These are phyloP conservation scores for Zelostemma sp. DNA, from an alignment of 1,140 invertebrate genomes.

Conservation along the genomic window DNA sequence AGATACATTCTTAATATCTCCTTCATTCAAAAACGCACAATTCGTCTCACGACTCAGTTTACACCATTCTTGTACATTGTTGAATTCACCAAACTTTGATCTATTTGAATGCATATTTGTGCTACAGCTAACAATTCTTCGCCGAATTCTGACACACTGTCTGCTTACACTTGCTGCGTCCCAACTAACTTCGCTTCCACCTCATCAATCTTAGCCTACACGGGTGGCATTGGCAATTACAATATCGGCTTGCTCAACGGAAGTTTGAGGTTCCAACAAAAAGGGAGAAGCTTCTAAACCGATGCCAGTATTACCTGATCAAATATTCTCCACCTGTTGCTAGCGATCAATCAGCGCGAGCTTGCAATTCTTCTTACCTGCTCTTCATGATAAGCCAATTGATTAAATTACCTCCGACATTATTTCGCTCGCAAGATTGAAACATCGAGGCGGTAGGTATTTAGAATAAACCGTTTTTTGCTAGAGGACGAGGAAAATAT, in stretches of 20 bases:
- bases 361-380: slow-evolving; percentile 40
- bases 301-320: slow-evolving; percentile 57
- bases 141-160: slow-evolving; percentile 51
- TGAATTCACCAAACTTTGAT: slow-evolving; percentile 16
- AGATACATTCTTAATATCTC: neutral
- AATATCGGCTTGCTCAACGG: slow-evolving; percentile 68
- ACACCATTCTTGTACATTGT: slow-evolving; percentile 8
- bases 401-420: neutral
- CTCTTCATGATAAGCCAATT: neutral
- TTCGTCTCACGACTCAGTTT: neutral
- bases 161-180: slow-evolving; percentile 57
- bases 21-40: neutral
- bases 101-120: slow-evolving; percentile 6
- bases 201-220: slow-evolving; percentile 69
- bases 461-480: too few relatives aligned
- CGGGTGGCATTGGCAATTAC: slow-evolving; percentile 65
- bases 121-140: slow-evolving; percentile 12
- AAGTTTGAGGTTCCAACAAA: slow-evolving; percentile 64
- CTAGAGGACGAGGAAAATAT: slow-evolving; percentile 17
- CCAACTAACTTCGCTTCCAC: slow-evolving; percentile 62
- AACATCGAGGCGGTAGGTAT: too few relatives aligned
- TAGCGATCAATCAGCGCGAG: slow-evolving; percentile 62
- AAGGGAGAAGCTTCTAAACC: slow-evolving; percentile 59
- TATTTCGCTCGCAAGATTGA: too few relatives aligned
- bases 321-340: slow-evolving; percentile 67